Evolutionary conservation across 1,140 invertebrate genomes (phyloP).

Genomic region (Limonius californicus): DNA sequence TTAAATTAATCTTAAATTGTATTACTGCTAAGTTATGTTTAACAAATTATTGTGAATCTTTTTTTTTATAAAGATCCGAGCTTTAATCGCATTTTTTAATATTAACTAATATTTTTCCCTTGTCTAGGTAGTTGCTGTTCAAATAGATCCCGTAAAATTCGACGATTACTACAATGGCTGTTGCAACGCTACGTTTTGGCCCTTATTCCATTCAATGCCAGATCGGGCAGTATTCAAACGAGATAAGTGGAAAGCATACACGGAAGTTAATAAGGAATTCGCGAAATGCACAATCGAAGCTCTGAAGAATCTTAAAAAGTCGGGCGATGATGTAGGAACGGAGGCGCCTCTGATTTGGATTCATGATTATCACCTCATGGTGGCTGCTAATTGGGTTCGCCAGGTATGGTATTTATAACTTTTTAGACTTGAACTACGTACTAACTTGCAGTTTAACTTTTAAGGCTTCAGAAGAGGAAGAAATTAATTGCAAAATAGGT

Average conservation of each 20-base stretch:
- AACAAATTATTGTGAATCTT: no score
- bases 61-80: no score
- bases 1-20: no score
- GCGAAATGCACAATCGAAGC: constrained; percentile 75
- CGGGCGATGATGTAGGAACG: constrained; percentile 41
- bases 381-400: constrained; percentile 83
- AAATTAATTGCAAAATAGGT: constrained; percentile 73
- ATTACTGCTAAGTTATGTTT: no score
- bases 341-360: constrained; percentile 79
- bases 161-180: constrained; percentile 89
- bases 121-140: constrained; percentile 72
- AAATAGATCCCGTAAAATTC: constrained; percentile 68
- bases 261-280: constrained; percentile 76
- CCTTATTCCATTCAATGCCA: constrained; percentile 87
- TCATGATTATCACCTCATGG: constrained; percentile 89
- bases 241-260: constrained; percentile 81
- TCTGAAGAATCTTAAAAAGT: constrained; percentile 59
- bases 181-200: constrained; percentile 90
- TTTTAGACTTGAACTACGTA: neutral
- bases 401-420: constrained; percentile 50
- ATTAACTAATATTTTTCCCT: no score
- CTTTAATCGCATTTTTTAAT: no score
- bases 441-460: neutral
- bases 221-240: constrained; percentile 57
- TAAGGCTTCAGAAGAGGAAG: constrained; percentile 70